Evolutionary conservation across 2,113 vertebrate genomes (phyloP).

Genomic region (Nibea coibor): DNA sequence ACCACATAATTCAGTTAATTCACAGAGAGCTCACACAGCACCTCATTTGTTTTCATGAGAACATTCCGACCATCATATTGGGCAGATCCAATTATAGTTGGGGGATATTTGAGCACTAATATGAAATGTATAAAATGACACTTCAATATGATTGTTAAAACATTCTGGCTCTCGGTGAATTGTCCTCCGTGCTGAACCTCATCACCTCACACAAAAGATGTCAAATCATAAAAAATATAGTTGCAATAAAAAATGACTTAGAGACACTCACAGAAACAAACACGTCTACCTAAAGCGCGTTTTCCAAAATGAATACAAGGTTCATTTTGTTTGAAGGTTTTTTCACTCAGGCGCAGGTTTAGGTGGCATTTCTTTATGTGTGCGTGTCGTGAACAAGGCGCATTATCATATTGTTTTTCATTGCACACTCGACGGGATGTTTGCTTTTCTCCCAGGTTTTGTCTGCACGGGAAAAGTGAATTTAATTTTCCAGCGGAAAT

Average conservation of each 20-base stretch:
- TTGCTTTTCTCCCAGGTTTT: conserved; percentile 59
- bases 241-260: conserved; percentile 9
- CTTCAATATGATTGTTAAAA: neutral
- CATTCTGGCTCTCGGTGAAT: neutral
- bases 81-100: conserved; percentile 19
- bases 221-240: neutral
- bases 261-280: neutral
- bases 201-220: neutral
- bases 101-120: neutral
- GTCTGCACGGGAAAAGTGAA: conserved; percentile 43
- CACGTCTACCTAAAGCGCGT: neutral
- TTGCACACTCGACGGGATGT: conserved; percentile 33
- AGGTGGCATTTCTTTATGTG: conserved; percentile 49
- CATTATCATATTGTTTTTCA: conserved; percentile 52
- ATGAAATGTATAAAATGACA: conserved; percentile 5
- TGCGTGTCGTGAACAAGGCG: conserved; percentile 28
- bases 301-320: conserved; percentile 9
- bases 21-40: neutral
- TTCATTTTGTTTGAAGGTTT: conserved; percentile 34
- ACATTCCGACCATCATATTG: neutral
- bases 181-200: neutral
- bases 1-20: neutral
- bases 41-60: neutral
- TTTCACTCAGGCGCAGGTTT: conserved; percentile 25
- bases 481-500: conserved; percentile 58